Percentiles rank a stretch among this genome's conserved stretches.
Evolutionary conservation across 2,888 invertebrate species (phyloP).

Genomic region (Pristionchus maxplancki): DNA sequence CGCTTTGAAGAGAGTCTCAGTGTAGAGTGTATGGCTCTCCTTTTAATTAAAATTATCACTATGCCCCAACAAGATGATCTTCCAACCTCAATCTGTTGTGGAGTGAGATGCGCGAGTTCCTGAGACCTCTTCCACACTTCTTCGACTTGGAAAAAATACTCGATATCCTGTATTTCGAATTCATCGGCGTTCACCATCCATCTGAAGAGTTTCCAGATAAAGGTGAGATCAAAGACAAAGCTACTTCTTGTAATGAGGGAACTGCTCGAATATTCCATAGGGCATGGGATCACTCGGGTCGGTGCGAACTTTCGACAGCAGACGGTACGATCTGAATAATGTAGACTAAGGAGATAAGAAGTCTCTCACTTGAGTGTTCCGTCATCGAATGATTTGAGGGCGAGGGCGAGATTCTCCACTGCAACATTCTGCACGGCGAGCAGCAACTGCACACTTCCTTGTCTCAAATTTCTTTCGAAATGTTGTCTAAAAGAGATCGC

Average conservation of each 20-base stretch:
- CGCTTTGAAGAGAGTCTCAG: too few relatives aligned
- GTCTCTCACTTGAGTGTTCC: background rate
- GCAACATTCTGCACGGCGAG: slow-evolving; percentile 42
- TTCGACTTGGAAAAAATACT: background rate
- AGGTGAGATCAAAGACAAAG: background rate
- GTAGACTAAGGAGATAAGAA: background rate
- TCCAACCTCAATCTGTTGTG: background rate
- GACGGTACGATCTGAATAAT: background rate
- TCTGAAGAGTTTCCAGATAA: background rate
- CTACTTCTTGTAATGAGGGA: background rate
- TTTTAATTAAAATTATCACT: too few relatives aligned
- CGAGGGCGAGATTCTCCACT: slow-evolving; percentile 24
- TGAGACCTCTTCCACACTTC: background rate
- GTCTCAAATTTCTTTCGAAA: background rate
- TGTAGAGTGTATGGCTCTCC: too few relatives aligned
- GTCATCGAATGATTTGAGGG: slow-evolving; percentile 6
- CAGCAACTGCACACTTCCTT: slow-evolving; percentile 22
- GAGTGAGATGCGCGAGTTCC: background rate
- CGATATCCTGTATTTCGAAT: background rate
- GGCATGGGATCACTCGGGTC: slow-evolving; percentile 13
- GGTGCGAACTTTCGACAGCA: background rate
- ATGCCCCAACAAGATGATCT: background rate
- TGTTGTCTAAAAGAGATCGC: background rate
- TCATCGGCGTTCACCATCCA: slow-evolving; percentile 21
- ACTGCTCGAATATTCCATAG: slow-evolving; percentile 23